Conservation (phyloP, 2,888 invertebrate species). For the Luperina testacea region DNA sequence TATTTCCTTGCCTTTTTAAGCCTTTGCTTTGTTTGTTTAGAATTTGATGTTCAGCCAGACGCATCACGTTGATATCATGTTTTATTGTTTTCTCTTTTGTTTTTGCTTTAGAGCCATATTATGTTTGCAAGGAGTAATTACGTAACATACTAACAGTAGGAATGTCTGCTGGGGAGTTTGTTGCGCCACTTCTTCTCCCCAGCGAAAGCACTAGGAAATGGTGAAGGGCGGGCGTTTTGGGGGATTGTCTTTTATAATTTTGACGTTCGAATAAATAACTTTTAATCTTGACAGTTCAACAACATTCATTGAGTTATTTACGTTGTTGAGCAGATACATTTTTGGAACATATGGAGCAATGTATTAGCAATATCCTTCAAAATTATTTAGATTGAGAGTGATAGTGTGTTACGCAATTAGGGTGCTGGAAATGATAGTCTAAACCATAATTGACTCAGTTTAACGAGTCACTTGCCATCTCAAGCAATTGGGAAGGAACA, state of each 20-base stretch:
- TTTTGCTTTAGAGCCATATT: not conserved
- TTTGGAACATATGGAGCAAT: not conserved
- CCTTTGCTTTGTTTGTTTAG: not conserved
- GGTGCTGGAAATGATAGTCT: not conserved
- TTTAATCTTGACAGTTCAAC: not conserved
- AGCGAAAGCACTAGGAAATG: too few relatives aligned
- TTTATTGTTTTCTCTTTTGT: not conserved
- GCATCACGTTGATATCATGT: not conserved
- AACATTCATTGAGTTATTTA: not conserved
- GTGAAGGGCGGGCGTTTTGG: too few relatives aligned
- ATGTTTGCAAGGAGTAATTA: not conserved
- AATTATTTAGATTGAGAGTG: not conserved
- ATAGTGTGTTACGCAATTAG: too few relatives aligned
- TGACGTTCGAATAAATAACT: too few relatives aligned
- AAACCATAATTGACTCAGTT: constrained; percentile 5
- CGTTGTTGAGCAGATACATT: not conserved
- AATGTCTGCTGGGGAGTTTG: too few relatives aligned
- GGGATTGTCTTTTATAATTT: too few relatives aligned
- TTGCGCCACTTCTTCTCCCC: too few relatives aligned
- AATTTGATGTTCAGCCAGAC: not conserved
- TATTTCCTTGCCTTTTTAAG: not conserved
- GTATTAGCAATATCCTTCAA: not conserved
- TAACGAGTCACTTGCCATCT: constrained; percentile 12
- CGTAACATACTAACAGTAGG: too few relatives aligned
- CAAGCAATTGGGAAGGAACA: constrained; percentile 27